Evolutionary conservation across 2,797 vertebrate species (phyloP).

Genomic region (Brachyalestes nurse): DNA sequence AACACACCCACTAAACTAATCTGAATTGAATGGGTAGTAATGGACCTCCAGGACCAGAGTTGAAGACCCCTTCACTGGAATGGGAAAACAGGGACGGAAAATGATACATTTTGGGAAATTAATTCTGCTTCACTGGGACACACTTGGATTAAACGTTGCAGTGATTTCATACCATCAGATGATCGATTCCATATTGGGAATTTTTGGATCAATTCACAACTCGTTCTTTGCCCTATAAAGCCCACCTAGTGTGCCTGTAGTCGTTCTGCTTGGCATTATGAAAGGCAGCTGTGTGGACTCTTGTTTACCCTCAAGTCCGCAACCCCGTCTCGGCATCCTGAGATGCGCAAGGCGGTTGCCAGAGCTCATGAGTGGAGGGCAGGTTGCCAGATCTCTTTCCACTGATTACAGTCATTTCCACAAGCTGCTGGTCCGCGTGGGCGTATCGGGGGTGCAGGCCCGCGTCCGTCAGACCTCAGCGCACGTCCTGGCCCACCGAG

Average conservation of each 20-base stretch:
- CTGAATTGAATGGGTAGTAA: neutral
- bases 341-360: conserved; percentile 60
- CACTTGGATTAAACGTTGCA: conserved; percentile 6
- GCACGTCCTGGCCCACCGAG: conserved; percentile 48
- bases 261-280: conserved; percentile 43
- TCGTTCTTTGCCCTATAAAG: neutral
- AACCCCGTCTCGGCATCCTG: conserved; percentile 49
- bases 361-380: conserved; percentile 56
- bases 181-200: neutral
- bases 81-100: neutral
- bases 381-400: conserved; percentile 58
- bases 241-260: neutral
- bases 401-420: conserved; percentile 79
- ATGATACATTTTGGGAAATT: neutral
- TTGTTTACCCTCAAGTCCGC: conserved; percentile 43
- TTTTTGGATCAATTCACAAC: neutral
- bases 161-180: neutral
- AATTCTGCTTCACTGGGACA: neutral
- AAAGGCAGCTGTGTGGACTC: conserved; percentile 75
- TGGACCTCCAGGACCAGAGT: neutral
- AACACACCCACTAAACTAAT: neutral
- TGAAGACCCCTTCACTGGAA: neutral
- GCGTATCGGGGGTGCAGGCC: conserved; percentile 39
- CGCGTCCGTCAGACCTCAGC: conserved; percentile 62
- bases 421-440: conserved; percentile 71